Percentiles rank a stretch among this genome's conserved stretches.
phyloP scores from a whole-genome alignment of 2,113 vertebrate species.

The Platysternon megacephalum region DNA sequence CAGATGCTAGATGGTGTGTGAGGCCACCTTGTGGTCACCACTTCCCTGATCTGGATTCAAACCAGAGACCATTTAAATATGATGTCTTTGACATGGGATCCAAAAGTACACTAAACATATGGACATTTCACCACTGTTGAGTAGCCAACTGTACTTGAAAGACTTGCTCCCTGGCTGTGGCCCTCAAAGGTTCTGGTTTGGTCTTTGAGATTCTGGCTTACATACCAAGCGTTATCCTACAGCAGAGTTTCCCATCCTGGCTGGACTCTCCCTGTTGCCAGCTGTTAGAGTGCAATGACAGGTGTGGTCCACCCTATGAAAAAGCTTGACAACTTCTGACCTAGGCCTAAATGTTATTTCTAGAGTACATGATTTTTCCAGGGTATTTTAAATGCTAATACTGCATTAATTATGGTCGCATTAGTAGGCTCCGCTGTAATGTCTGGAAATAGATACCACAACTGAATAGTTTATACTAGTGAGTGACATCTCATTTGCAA shows the following conservation, averaged over 20 bases:
- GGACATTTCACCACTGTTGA: neutral
- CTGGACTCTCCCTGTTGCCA: neutral
- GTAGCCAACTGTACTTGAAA: neutral
- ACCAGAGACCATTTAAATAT: neutral
- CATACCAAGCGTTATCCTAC: neutral
- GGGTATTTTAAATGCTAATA: neutral
- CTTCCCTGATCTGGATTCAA: neutral
- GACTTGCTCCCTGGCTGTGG: neutral
- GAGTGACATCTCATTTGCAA: neutral
- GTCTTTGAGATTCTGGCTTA: neutral
- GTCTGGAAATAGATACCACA: neutral
- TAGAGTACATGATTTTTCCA: neutral
- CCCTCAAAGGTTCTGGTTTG: neutral
- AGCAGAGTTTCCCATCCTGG: neutral
- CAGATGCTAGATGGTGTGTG: neutral
- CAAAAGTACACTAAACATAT: neutral
- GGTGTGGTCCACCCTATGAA: neutral
- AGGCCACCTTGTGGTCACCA: neutral
- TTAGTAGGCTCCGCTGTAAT: neutral
- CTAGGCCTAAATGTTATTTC: neutral
- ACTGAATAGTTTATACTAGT: neutral
- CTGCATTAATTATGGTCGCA: neutral
- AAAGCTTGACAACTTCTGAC: neutral
- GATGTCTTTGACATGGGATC: neutral
- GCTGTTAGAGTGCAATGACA: neutral